Base-by-base conservation (phyloP, 2,888 invertebrate species). In the Epirrita christyi region DNA sequence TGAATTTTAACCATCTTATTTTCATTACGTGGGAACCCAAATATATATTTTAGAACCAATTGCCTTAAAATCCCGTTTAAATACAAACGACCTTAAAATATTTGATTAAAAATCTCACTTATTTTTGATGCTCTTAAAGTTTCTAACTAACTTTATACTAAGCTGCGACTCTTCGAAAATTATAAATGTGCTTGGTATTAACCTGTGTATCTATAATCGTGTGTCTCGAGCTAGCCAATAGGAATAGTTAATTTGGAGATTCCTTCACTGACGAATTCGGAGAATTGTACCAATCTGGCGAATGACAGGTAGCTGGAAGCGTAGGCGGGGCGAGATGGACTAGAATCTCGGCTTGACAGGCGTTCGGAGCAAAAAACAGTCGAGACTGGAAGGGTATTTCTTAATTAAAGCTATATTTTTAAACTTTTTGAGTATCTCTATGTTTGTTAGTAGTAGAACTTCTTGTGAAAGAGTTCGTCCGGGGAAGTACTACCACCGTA, bases 241-340 rank as follows among this genome's bases (percentile, higher is more conserved):
- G 71, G 66, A 72, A 71, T 70, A 72, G 73, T 63, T 75, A 65
- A 65, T 69, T 64, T 59, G 56, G 13, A 71, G 59, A 81, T 80
- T 76, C 74, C 71, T 53, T 41, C 40, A 57, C 58, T 58, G 64
- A 67, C 65, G 68, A 69, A 64, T 64, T 62, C 60, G 48, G 49
- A 46, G 52, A 59, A 55, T 67, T 63, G 61, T 70, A 71, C 68
- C 68, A 13, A 44, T 46, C 43, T 51, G 47, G 37, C 54, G 75
- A 78, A 77, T 75, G 66, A 63, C 46, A 67, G 51, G 47, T 42
- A 43, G 34, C 21, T 32, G 36, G 11, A n/a, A 28, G 10, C 13
- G 54, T 46, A 50, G 59, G 59, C 46, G 59, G 59, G 40, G 54
- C 38, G 5, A 49, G 48, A 34, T 44, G 32, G 49, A 29, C 49